Evolutionary conservation across 1,140 invertebrate species (phyloP).

Genomic region (Heliconius himera): DNA sequence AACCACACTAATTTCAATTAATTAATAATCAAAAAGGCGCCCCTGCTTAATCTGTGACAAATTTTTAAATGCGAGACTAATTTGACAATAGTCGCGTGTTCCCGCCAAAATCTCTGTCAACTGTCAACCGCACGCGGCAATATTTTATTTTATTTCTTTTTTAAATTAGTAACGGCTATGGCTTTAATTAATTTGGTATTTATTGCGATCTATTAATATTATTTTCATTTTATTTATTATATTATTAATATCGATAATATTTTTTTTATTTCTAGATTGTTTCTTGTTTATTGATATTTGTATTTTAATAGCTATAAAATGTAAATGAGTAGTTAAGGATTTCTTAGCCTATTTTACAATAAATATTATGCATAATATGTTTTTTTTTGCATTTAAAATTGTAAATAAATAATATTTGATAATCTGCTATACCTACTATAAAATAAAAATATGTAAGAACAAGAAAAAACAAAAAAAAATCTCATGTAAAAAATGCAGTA

Average conservation of each 20-base stretch:
- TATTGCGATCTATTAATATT: constrained; percentile 1
- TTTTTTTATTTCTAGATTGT: neutral
- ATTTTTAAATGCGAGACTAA: constrained; percentile 54
- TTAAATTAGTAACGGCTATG: constrained; percentile 24
- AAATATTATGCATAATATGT: too few species aligned
- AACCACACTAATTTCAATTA: neutral
- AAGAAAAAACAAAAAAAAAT: too few species aligned
- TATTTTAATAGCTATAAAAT: too few species aligned
- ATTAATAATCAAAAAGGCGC: constrained; percentile 1
- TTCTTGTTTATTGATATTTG: too few species aligned
- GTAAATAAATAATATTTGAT: too few species aligned
- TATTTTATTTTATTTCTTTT: constrained; percentile 46
- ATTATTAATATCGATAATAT: neutral
- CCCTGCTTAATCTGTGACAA: constrained; percentile 49
- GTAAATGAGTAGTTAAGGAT: too few species aligned
- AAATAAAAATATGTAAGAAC: too few species aligned
- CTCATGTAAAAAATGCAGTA: too few species aligned
- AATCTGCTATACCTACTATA: too few species aligned
- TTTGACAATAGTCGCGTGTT: constrained; percentile 63
- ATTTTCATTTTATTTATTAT: constrained; percentile 11
- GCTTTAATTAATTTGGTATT: constrained; percentile 17
- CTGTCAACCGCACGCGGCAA: constrained; percentile 53
- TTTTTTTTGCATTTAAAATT: too few species aligned
- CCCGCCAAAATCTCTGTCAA: constrained; percentile 63
- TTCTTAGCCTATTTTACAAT: too few species aligned